These are phyloP conservation scores for Peromyscus aztecus DNA, from an alignment of 2,797 vertebrate species.

Conservation along the genomic window DNA sequence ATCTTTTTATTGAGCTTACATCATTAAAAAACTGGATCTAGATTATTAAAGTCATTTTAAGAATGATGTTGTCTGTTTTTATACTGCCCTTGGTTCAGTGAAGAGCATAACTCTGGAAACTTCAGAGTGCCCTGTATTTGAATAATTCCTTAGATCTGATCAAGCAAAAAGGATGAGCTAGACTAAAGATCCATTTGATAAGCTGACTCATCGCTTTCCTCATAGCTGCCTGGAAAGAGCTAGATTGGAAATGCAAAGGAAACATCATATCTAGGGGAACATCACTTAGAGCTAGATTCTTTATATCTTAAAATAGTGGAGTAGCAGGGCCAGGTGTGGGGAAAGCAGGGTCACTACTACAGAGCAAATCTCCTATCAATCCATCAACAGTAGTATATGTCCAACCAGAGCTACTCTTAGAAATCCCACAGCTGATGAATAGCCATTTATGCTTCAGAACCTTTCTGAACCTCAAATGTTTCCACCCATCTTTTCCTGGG, in stretches of 20 bases:
- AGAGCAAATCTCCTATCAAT: neutral
- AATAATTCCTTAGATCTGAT: conserved; percentile 47
- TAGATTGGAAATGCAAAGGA: conserved; percentile 50
- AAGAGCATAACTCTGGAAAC: conserved; percentile 23
- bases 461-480: conserved; percentile 40
- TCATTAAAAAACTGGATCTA: conserved; percentile 50
- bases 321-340: neutral
- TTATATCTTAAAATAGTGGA: conserved; percentile 54
- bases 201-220: conserved; percentile 13
- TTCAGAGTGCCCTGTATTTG: conserved; percentile 31
- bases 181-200: conserved; percentile 27
- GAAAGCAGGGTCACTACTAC: neutral
- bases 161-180: neutral
- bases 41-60: conserved; percentile 64
- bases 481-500: conserved; percentile 11
- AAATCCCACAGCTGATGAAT: neutral
- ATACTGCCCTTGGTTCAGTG: conserved; percentile 14
- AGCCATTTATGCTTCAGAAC: conserved; percentile 42
- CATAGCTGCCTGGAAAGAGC: conserved; percentile 13
- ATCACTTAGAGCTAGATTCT: conserved; percentile 21
- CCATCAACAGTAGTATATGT: conserved; percentile 17
- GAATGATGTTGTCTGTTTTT: conserved; percentile 59
- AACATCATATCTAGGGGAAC: conserved; percentile 23
- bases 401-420: conserved; percentile 27
- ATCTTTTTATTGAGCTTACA: conserved; percentile 40